Conservation (phyloP, 2,888 invertebrate genomes). For the Lasioglossum oenotherae region DNA sequence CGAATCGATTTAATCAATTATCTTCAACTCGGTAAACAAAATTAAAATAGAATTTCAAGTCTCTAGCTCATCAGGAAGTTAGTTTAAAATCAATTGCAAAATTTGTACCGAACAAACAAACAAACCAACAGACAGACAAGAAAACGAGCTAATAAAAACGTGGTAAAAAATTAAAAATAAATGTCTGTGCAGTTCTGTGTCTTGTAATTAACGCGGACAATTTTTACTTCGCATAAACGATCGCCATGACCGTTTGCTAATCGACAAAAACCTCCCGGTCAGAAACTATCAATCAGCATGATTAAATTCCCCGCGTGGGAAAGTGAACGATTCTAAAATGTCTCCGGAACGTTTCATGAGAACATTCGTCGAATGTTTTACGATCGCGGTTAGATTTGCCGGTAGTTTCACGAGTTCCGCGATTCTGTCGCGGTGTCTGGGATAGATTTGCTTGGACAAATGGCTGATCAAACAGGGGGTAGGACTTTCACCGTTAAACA, state of each 20-base stretch:
- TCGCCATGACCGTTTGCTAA: neutral
- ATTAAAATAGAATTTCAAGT: neutral
- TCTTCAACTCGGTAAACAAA: neutral
- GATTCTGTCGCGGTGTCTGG: neutral
- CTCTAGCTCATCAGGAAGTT: no score
- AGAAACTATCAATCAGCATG: neutral
- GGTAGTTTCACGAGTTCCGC: slow-evolving; percentile 28
- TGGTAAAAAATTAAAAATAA: neutral
- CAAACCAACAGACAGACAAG: no score
- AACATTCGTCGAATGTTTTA: neutral
- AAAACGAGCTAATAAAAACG: no score
- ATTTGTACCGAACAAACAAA: no score
- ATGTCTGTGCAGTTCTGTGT: neutral
- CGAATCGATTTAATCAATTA: neutral
- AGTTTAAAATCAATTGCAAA: no score
- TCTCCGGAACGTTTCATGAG: neutral
- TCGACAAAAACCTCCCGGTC: neutral
- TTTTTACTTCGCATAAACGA: neutral
- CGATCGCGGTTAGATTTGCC: neutral
- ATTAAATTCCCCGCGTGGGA: neutral
- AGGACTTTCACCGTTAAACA: slow-evolving; percentile 67
- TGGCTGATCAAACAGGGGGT: slow-evolving; percentile 31
- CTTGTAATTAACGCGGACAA: neutral
- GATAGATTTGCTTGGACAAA: slow-evolving; percentile 23
- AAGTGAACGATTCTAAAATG: neutral